Percentiles rank a stretch among this genome's conserved stretches.
Evolutionary conservation across 2,113 vertebrate species (phyloP).

Genomic region (Pachyramphus minor): DNA sequence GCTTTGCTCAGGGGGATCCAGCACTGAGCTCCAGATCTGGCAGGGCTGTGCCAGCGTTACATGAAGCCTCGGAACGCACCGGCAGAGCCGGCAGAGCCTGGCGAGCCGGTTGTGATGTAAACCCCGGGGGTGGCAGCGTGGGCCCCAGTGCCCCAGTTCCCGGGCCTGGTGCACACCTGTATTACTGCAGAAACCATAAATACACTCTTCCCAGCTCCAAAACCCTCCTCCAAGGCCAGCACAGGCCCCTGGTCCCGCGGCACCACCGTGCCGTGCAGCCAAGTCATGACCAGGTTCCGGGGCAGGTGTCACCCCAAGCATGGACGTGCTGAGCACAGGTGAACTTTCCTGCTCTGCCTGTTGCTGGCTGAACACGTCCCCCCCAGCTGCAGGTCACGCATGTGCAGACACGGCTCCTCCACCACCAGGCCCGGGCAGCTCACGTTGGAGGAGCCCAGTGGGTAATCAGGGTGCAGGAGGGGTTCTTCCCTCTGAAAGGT

Average conservation of each 20-base stretch:
- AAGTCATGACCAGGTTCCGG: rapidly evolving
- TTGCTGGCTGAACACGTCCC: background rate
- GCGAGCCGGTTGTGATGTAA: slow-evolving; percentile 23
- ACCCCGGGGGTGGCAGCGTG: background rate
- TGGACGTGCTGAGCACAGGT: rapidly evolving
- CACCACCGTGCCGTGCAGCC: rapidly evolving
- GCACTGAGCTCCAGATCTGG: rapidly evolving
- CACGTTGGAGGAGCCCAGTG: rapidly evolving
- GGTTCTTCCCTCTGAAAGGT: background rate
- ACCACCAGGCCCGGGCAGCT: rapidly evolving
- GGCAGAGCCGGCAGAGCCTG: background rate
- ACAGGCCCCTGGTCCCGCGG: rapidly evolving
- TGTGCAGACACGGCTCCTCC: background rate
- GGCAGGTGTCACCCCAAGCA: background rate
- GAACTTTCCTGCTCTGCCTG: slow-evolving; percentile 19
- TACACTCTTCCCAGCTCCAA: background rate
- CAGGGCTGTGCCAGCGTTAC: background rate
- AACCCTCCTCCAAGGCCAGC: background rate
- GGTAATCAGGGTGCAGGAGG: background rate
- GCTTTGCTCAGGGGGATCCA: background rate
- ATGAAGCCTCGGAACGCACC: rapidly evolving
- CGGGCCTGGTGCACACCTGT: background rate
- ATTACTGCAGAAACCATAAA: background rate
- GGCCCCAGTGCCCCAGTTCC: background rate
- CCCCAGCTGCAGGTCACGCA: rapidly evolving